Evolutionary conservation across 2,888 invertebrate species (phyloP).

Genomic region (Cabera pusaria): DNA sequence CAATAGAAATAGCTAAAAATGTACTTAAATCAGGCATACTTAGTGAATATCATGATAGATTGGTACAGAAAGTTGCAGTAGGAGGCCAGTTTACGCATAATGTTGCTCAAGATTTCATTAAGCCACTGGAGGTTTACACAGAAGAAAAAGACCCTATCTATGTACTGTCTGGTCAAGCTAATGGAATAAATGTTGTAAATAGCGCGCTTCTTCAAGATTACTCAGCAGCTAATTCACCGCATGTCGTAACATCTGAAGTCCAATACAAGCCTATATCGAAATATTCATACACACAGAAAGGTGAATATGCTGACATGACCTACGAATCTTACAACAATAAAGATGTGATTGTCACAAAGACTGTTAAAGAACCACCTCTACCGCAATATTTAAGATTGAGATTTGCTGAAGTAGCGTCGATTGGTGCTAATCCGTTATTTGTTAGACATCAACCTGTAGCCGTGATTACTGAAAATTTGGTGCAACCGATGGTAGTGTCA

Average conservation of each 20-base stretch:
- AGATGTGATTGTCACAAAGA: slow-evolving; percentile 37
- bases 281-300: slow-evolving; percentile 45
- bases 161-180: slow-evolving; percentile 6
- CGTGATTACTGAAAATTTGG: neutral
- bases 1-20: slow-evolving; percentile 38
- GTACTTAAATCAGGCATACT: slow-evolving; percentile 40
- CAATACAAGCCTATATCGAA: slow-evolving; percentile 21
- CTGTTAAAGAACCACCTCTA: slow-evolving; percentile 28
- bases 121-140: slow-evolving; percentile 3
- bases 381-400: slow-evolving; percentile 36
- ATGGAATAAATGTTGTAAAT: slow-evolving; percentile 7
- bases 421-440: slow-evolving; percentile 18
- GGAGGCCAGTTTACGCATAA: too few relatives aligned
- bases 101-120: slow-evolving; percentile 5
- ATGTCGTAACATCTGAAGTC: slow-evolving; percentile 17
- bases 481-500: slow-evolving; percentile 7
- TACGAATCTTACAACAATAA: slow-evolving; percentile 37
- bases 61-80: slow-evolving; percentile 21
- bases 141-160: slow-evolving; percentile 12
- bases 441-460: slow-evolving; percentile 7
- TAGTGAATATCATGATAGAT: slow-evolving; percentile 21
- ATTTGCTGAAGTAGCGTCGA: slow-evolving; percentile 32
- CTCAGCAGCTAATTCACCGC: slow-evolving; percentile 8
- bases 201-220: slow-evolving; percentile 3
- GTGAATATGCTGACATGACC: slow-evolving; percentile 33